phyloP scores from a whole-genome alignment of 2,113 vertebrate species.

The Catagonus wagneri region DNA sequence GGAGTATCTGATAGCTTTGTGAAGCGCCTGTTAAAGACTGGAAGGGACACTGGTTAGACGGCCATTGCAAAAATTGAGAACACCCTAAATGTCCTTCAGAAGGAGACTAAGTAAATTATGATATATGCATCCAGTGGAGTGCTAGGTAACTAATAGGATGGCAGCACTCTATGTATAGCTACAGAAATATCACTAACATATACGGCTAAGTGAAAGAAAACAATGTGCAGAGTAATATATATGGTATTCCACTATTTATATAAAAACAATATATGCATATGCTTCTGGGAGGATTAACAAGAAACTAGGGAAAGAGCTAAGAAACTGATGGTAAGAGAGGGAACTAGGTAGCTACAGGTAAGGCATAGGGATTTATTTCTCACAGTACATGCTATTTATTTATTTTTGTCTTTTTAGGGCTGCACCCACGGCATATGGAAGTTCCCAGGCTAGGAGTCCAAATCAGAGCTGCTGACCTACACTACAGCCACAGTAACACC shows the following conservation, averaged over 20 bases:
- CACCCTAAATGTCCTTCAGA: not conserved
- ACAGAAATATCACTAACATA: not conserved
- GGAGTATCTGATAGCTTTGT: not conserved
- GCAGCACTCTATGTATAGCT: not conserved
- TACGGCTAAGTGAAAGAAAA: constrained; percentile 26
- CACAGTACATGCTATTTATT: not conserved
- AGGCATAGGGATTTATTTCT: constrained; percentile 21
- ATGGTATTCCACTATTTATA: not conserved
- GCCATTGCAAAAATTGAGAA: not conserved
- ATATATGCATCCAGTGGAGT: not conserved
- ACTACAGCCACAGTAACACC: too few relatives aligned
- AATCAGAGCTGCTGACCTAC: too few relatives aligned
- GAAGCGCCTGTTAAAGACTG: not conserved
- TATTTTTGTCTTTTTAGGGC: too few relatives aligned
- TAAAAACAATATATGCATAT: constrained; percentile 12
- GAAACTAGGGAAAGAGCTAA: not conserved
- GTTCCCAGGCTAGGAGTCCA: too few relatives aligned
- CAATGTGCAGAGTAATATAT: constrained; percentile 12
- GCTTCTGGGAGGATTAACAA: constrained; percentile 42
- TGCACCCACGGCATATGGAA: too few relatives aligned
- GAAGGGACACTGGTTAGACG: not conserved
- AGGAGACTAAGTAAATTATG: not conserved
- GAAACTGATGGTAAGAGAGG: not conserved
- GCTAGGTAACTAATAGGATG: not conserved
- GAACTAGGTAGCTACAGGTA: not conserved